A percentile compares a stretch with the other conserved stretches of the same genome.
Evolutionary conservation across 2,797 vertebrate genomes (phyloP).

Genomic region (Anguilla obscura): DNA sequence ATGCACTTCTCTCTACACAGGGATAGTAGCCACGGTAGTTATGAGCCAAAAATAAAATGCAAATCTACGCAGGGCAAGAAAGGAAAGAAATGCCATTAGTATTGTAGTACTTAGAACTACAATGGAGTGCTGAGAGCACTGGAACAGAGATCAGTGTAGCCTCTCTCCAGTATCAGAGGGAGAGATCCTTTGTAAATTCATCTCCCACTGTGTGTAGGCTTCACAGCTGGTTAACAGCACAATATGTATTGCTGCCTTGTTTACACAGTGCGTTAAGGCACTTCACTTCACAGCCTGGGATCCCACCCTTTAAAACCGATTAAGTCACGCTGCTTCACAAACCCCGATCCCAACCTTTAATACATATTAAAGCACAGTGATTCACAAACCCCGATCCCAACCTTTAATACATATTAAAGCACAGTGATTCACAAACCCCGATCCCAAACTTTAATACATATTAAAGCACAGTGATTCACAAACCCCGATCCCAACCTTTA

Average conservation of each 20-base stretch:
- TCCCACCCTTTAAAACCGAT: slow-evolving; percentile 68
- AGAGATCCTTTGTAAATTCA: slow-evolving; percentile 76
- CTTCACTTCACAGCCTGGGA: slow-evolving; percentile 60
- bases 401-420: slow-evolving; percentile 52
- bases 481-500: slow-evolving; percentile 53
- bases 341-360: slow-evolving; percentile 55
- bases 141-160: slow-evolving; percentile 72
- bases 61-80: slow-evolving; percentile 68
- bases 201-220: slow-evolving; percentile 74
- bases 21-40: background rate
- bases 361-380: slow-evolving; percentile 48
- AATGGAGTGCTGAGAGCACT: slow-evolving; percentile 67
- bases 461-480: slow-evolving; percentile 55
- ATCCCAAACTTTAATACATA: slow-evolving; percentile 75
- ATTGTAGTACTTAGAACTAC: slow-evolving; percentile 69
- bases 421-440: slow-evolving; percentile 68
- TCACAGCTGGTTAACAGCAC: slow-evolving; percentile 78
- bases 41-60: slow-evolving; percentile 56
- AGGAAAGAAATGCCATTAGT: slow-evolving; percentile 67
- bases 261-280: slow-evolving; percentile 68
- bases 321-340: slow-evolving; percentile 62
- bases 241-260: slow-evolving; percentile 70
- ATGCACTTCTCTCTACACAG: background rate
- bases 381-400: slow-evolving; percentile 59
- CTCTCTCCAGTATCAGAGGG: slow-evolving; percentile 73